Base-by-base conservation (phyloP, 2,797 vertebrate genomes). In the Nannoperca australis region DNA sequence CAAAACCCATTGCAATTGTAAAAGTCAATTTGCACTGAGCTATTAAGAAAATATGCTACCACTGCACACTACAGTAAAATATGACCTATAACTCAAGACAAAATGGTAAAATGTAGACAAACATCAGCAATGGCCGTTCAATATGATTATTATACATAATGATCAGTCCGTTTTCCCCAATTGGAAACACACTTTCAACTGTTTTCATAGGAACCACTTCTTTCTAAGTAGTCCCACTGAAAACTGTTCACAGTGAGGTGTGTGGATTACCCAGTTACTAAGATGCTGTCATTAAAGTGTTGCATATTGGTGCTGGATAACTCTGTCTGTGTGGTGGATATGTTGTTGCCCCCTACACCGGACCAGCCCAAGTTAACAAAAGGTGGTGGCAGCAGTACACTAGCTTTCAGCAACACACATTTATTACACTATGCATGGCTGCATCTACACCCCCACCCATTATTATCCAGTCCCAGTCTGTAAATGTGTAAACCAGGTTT, bases 401-500 rank as follows among this genome's bases (percentile, higher is more conserved):
- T 20, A 15, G 5, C n/a, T 47, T 18, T 7, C 17, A 61, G n/a
- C 51, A 80, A 60, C 12, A 30, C 27, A n/a, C 5, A 2, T n/a
- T 18, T 13, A 2, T 7, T 6, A 38, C 5, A 54, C 12, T 22
- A 14, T 8, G 10, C 22, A 11, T 30, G 17, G 24, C 10, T 22
- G 34, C 9, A 73, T 75, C 24, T 56, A 40, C 20, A 44, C 22
- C 61, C 13, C 38, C 53, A 34, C 2, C 13, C 15, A 22, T 8
- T 20, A 30, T 12, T 20, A 40, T 14, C 1, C 58, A n/a, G 56
- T 70, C 32, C 20, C 20, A 30, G 76, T 17, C 73, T 76, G 85
- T 87, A 34, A 85, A 86, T 72, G 62, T 79, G 66, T 88, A 78
- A 84, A 79, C 86, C 70, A 78, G 72, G 67, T 85, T 83, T 78